Evolutionary conservation across 2,888 invertebrate species (phyloP).

Genomic region (Dynastes maya): DNA sequence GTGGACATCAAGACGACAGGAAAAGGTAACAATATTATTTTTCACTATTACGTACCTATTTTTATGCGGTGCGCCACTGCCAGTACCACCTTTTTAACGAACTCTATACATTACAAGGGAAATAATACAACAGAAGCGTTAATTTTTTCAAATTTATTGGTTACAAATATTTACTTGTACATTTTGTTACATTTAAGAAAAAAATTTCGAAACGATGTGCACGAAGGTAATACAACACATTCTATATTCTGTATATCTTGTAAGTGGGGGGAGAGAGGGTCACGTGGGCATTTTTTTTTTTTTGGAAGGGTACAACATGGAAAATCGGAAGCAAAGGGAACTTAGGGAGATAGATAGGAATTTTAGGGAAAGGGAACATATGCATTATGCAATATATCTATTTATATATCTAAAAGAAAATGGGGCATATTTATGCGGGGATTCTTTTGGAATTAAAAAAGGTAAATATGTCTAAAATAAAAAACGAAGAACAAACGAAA

Average conservation of each 20-base stretch:
- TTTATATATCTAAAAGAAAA: too few relatives aligned
- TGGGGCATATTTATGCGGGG: too few relatives aligned
- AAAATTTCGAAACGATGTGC: conserved; percentile 49
- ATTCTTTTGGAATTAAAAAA: too few relatives aligned
- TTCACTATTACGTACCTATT: too few relatives aligned
- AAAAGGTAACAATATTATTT: too few relatives aligned
- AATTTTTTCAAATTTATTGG: conserved; percentile 52
- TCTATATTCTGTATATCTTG: conserved; percentile 20
- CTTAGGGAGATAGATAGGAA: not conserved
- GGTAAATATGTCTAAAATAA: not conserved
- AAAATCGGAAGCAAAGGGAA: not conserved
- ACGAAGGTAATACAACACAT: conserved; percentile 42
- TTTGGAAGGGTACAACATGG: not conserved
- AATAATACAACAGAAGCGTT: not conserved
- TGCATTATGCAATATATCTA: too few relatives aligned
- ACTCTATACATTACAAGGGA: too few relatives aligned
- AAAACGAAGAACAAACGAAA: not conserved
- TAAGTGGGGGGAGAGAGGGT: not conserved
- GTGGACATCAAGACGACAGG: too few relatives aligned
- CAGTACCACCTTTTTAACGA: too few relatives aligned
- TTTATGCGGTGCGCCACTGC: too few relatives aligned
- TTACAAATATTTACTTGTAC: conserved; percentile 53
- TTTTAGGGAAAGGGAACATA: too few relatives aligned
- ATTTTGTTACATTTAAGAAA: conserved; percentile 50
- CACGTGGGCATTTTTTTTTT: not conserved